Base-by-base conservation (phyloP, 2,797 vertebrate genomes). In the Cichlasoma orientale region DNA sequence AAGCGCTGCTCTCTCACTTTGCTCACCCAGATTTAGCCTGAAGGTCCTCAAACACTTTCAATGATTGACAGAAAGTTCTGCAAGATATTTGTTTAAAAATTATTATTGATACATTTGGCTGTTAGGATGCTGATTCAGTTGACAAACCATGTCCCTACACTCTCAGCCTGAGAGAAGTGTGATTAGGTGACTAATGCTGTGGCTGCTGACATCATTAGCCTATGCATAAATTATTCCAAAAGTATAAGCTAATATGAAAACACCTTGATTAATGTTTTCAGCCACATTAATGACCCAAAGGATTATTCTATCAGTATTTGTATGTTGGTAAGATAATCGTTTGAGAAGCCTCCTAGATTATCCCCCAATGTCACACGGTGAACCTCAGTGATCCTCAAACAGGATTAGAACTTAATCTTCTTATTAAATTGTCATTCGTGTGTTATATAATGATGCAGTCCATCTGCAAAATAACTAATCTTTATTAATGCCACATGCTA, bases 341-440 rank as follows among this genome's bases (percentile, higher is more conserved):
- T 80, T 33, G 25, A 74, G 53, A 79, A 78, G 58, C 79, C 36
- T 74, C 52, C 53, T 82, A 75, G 82, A 89, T 89, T 80, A 86
- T 78, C 76, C 13, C 74, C 57, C 74, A 61, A 6, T 75, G 78
- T 88, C 81, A 87, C 75, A 55, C 71, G 54, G 70, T 16, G 70
- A 72, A 85, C 71, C 21, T 56, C 23, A 9, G 36, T 74, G 76
- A 88, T 87, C 82, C 83, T 70, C 80, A 86, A 84, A 90, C 72
- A 89, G 83, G 86, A 90, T 91, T 86, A 87, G 68, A 78, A 52
- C 1, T 12, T 87, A 88, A 90, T 86, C 90, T 76, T 75, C 77
- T 83, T 87, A 86, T 78, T 83, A 84, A 88, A 83, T 78, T 86
- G 78, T 87, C 89, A 83, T 77, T 88, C 72, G 63, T 44, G 18